Conservation (phyloP, 2,113 vertebrate species). For the Canis aureus region DNA sequence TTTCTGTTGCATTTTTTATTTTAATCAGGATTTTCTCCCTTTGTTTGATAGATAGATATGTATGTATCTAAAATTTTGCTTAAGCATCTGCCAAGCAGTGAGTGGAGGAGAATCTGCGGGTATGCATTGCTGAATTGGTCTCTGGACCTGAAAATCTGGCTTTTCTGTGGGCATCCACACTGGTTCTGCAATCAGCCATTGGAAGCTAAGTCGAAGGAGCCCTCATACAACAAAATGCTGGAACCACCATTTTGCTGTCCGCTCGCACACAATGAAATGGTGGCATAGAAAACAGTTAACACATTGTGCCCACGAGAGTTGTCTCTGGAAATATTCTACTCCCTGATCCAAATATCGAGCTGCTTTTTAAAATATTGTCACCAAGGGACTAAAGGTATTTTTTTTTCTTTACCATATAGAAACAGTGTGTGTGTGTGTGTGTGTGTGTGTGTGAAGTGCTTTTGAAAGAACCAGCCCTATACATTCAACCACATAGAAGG, state of each 20-base stretch:
- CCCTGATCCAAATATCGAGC: slow-evolving; percentile 39
- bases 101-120: slow-evolving; percentile 51
- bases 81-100: background rate
- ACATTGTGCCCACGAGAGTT: slow-evolving; percentile 26
- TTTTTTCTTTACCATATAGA: slow-evolving; percentile 72
- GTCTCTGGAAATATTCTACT: slow-evolving; percentile 68
- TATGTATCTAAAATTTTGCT: slow-evolving; percentile 63
- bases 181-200: background rate
- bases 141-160: background rate
- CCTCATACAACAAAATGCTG: slow-evolving; percentile 76
- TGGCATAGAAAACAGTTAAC: slow-evolving; percentile 78
- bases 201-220: background rate
- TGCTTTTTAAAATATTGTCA: slow-evolving; percentile 68
- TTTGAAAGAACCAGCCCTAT: slow-evolving; percentile 60
- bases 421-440: background rate
- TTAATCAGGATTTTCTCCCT: slow-evolving; percentile 63
- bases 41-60: slow-evolving; percentile 53
- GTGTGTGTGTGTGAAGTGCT: slow-evolving; percentile 39
- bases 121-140: background rate
- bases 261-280: slow-evolving; percentile 84
- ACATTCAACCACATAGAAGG: slow-evolving; percentile 79
- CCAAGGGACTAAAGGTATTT: slow-evolving; percentile 78
- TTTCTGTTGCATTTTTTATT: slow-evolving; percentile 74
- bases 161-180: background rate
- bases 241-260: slow-evolving; percentile 87